phyloP scores from a whole-genome alignment of 2,113 vertebrate species.

The Numida meleagris region DNA sequence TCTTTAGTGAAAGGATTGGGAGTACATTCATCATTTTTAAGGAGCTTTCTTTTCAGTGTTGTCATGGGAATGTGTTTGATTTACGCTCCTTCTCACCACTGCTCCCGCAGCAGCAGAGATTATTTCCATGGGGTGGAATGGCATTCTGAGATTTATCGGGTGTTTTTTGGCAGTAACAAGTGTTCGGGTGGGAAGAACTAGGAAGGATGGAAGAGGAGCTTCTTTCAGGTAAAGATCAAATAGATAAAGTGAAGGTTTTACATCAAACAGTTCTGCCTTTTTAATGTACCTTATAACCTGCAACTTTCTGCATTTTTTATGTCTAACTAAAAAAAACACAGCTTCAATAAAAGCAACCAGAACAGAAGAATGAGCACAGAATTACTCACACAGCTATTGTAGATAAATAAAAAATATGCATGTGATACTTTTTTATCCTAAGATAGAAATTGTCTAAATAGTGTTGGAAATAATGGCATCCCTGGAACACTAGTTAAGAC shows the following conservation, averaged over 20 bases:
- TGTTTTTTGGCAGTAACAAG: neutral
- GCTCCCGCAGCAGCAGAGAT: neutral
- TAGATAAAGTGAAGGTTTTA: neutral
- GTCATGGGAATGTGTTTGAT: conserved; percentile 55
- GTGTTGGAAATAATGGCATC: neutral
- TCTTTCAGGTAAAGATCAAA: neutral
- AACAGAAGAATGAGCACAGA: neutral
- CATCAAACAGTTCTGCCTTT: neutral
- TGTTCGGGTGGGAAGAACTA: neutral
- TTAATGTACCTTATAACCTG: neutral
- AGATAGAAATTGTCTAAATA: neutral
- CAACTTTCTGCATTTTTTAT: neutral
- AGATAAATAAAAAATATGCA: neutral
- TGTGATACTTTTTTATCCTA: neutral
- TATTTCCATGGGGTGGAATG: neutral
- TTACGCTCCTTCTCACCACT: conserved; percentile 25
- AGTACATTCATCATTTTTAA: conserved; percentile 57
- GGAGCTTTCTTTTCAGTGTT: conserved; percentile 7
- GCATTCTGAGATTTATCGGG: conserved; percentile 18
- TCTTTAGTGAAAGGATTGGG: conserved; percentile 53
- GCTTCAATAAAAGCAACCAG: neutral
- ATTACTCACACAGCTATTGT: neutral
- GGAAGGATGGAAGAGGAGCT: neutral
- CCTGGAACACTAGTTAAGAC: neutral
- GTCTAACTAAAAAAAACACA: neutral